A percentile compares a stretch with the other conserved stretches of the same genome.
phyloP scores from a whole-genome alignment of 2,797 vertebrate species.

The Clarias pachynema region DNA sequence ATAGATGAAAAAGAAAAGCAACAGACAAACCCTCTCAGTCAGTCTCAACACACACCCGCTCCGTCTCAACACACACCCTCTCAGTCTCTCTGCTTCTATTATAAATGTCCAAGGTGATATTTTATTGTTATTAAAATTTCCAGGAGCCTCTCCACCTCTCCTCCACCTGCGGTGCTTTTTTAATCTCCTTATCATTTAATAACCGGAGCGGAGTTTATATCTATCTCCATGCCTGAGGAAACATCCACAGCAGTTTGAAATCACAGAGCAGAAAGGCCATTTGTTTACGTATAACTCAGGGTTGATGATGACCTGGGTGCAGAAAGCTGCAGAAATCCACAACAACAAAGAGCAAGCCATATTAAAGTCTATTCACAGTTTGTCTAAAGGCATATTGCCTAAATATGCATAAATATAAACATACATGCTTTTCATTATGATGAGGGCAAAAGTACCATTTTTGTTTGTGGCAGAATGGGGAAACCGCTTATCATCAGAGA shows the following conservation, averaged over 20 bases:
- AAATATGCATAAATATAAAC: not conserved
- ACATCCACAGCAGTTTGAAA: not conserved
- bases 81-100: not conserved
- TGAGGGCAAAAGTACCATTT: not conserved
- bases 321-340: not conserved
- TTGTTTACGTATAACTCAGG: not conserved
- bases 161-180: not conserved
- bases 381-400: not conserved
- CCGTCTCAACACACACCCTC: not conserved
- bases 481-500: not conserved
- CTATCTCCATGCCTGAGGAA: not conserved
- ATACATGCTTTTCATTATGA: not conserved
- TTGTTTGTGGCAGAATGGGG: not conserved
- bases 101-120: constrained; percentile 4
- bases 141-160: not conserved
- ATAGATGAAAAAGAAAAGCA: not conserved
- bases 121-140: constrained; percentile 6
- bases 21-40: not conserved
- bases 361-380: not conserved
- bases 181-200: constrained; percentile 32
- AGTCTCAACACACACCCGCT: not conserved
- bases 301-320: not conserved
- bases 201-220: constrained; percentile 1
- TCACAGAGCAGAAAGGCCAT: constrained; percentile 7
- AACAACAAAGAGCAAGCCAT: not conserved